Conservation (phyloP, 2,113 vertebrate genomes). For the Cathartes aura region DNA sequence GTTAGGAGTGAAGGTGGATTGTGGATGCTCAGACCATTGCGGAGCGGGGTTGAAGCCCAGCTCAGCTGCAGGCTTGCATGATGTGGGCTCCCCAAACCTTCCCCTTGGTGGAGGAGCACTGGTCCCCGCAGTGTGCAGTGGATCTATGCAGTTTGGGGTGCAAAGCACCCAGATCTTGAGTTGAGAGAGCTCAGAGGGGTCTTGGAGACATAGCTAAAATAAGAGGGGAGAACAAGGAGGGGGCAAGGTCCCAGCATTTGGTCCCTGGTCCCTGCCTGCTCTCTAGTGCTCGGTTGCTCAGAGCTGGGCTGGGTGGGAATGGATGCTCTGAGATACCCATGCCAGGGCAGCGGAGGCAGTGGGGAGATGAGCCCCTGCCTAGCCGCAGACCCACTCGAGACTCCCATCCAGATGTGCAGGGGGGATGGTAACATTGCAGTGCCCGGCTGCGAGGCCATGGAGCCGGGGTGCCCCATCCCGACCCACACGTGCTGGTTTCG, state of each 20-base stretch:
- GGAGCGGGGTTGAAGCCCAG: background rate
- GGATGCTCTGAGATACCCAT: background rate
- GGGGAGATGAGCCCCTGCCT: background rate
- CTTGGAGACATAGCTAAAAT: background rate
- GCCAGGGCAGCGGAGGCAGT: fast-evolving
- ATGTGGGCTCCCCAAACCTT: background rate
- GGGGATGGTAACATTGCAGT: fast-evolving
- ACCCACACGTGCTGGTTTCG: background rate
- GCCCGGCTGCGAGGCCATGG: background rate
- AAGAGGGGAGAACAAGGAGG: background rate
- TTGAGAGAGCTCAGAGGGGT: background rate
- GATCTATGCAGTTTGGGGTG: background rate
- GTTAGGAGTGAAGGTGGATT: background rate
- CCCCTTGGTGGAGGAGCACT: background rate
- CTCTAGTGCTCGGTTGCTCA: background rate
- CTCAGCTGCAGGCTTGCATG: background rate
- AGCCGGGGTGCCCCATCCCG: fast-evolving
- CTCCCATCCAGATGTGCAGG: background rate
- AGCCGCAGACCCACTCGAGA: background rate
- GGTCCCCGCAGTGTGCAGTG: background rate
- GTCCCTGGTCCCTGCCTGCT: background rate
- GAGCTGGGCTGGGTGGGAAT: background rate
- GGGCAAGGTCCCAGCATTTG: background rate
- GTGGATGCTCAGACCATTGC: background rate
- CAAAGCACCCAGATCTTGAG: background rate